Evolutionary conservation across 2,113 vertebrate genomes (phyloP).

Genomic region (Lota lota): DNA sequence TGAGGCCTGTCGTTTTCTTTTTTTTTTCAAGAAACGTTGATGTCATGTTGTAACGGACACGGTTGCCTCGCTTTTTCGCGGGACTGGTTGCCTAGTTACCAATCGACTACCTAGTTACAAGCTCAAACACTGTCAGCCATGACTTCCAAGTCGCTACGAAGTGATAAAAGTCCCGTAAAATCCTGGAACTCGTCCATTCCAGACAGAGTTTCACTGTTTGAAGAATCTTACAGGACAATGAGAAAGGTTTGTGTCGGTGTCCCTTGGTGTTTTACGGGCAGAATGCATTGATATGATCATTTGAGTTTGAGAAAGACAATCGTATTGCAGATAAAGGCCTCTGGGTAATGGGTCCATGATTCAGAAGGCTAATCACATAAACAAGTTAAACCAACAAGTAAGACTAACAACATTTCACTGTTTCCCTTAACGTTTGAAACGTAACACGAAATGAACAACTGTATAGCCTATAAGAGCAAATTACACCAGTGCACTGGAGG

Average conservation of each 20-base stretch:
- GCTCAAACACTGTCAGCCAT: conserved; percentile 34
- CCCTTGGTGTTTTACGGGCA: background rate
- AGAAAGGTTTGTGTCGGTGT: conserved; percentile 49
- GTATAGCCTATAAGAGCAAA: too few relatives aligned
- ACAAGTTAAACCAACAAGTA: too few relatives aligned
- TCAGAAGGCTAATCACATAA: too few relatives aligned
- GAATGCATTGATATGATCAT: background rate
- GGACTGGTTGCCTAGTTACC: conserved; percentile 20
- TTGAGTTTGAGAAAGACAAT: background rate
- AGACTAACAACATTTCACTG: too few relatives aligned
- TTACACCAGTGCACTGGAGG: background rate
- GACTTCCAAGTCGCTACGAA: conserved; percentile 27
- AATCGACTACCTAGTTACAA: conserved; percentile 35
- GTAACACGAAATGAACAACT: too few relatives aligned
- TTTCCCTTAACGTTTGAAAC: too few relatives aligned
- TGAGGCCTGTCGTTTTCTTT: too few relatives aligned
- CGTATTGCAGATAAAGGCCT: too few relatives aligned
- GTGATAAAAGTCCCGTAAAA: background rate
- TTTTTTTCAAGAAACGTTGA: too few relatives aligned
- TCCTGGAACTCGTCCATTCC: conserved; percentile 17
- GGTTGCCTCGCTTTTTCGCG: background rate
- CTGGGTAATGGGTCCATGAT: too few relatives aligned
- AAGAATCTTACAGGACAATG: conserved; percentile 18
- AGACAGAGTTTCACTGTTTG: conserved; percentile 43
- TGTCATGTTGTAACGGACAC: background rate